Evolutionary conservation across 1,140 invertebrate species (phyloP), one percentile per base, ranked within the genome.

Genomic region (Drosophila sulfurigaster): DNA sequence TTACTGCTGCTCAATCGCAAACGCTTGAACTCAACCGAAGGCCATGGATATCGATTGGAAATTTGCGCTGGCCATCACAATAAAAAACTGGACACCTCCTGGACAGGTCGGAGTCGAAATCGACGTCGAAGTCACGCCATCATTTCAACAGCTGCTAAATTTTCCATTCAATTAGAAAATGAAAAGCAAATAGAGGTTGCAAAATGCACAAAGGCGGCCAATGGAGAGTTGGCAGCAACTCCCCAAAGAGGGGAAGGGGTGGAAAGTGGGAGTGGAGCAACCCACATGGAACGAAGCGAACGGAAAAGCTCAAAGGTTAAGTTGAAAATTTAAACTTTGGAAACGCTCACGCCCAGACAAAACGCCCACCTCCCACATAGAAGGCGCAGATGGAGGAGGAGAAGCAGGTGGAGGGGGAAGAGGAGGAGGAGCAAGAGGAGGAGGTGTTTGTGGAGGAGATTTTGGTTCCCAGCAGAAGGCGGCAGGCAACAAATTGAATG

Each of bases 151-250:
- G 85, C 85, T 88, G 85, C 65, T 80, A 65, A 78, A 63, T 76
- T 89, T 88, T 88, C 85, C 83, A 88, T 89, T 89, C 85, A 89
- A 89, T 89, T 89, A 89, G 78, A 72, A 68, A 85, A 89, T 85
- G 68, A 85, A 89, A 89, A 89, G 67, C 81, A 89, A 88, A 89
- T 77, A 89, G 85, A 82, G 65, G 67, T 89, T 73, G 58, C 65
- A 46, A 65, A 66, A 65, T 45, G 64, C 46, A 16, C 60, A 35
- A 35, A 25, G 65, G 1, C n/a, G 25, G 46, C 58, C 32, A 15
- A 30, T 16, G 41, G 41, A n/a, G 5, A 65, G 63, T 57, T 52
- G 51, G 25, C 15, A 20, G 43, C 35, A 25, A 25, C 20, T 25
- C 30, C 30, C 41, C 16, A 4, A 43, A 8, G 15, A 5, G 7